These are phyloP conservation scores for Punctoribates punctum DNA, from an alignment of 2,888 invertebrate genomes.

Conservation along the genomic window DNA sequence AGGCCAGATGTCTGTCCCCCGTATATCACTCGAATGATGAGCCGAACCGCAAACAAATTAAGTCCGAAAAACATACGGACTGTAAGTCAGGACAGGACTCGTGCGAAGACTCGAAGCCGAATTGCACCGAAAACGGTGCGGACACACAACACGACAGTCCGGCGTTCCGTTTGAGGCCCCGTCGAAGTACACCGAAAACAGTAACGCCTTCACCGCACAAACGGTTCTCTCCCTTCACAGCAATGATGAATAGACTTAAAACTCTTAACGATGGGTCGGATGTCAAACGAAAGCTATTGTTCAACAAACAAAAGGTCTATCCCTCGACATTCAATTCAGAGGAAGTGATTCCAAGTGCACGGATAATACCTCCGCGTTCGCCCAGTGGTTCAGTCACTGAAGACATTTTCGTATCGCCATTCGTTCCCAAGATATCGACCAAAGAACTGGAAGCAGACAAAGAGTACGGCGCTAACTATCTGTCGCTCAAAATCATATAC, in stretches of 20 bases:
- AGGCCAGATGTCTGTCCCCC: constrained; percentile 17
- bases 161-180: constrained; percentile 11
- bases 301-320: constrained; percentile 35
- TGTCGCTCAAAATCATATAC: constrained; percentile 14
- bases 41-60: not conserved
- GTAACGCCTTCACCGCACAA: constrained; percentile 2
- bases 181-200: constrained; percentile 16
- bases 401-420: constrained; percentile 18
- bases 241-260: constrained; percentile 26
- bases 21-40: not conserved
- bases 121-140: not conserved
- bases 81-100: not conserved
- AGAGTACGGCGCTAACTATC: constrained; percentile 31
- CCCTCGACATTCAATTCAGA: constrained; percentile 31
- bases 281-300: constrained; percentile 26
- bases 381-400: not conserved
- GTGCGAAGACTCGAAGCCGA: not conserved
- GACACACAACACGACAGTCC: constrained; percentile 9
- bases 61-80: constrained; percentile 8
- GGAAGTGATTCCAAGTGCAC: not conserved
- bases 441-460: constrained; percentile 9
- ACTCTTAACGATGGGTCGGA: not conserved
- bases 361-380: constrained; percentile 22
- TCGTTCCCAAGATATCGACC: constrained; percentile 14
- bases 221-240: constrained; percentile 25